phyloP scores from a whole-genome alignment of 92 coral and sea anemone species.

The Micromussa lordhowensis region DNA sequence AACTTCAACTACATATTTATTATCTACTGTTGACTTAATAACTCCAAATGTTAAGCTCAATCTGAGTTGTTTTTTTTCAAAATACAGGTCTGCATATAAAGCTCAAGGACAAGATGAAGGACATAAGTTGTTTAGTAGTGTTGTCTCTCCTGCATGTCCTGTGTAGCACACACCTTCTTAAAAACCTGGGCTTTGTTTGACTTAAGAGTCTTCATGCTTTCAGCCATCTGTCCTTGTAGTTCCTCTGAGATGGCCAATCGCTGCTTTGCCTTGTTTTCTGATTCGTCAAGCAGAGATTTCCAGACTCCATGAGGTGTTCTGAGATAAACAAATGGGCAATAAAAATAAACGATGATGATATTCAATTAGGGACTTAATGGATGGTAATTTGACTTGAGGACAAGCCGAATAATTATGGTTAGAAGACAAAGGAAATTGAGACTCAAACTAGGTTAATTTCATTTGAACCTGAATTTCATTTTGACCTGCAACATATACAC shows the following conservation, averaged over 20 bases:
- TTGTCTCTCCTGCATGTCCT: neutral
- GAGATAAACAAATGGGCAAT: conserved; percentile 1
- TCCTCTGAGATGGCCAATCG: conserved; percentile 82
- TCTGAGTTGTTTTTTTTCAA: too few relatives aligned
- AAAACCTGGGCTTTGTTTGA: conserved; percentile 84
- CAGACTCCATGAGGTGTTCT: conserved; percentile 80
- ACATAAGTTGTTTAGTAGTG: neutral
- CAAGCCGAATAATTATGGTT: too few relatives aligned
- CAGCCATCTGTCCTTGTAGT: conserved; percentile 84
- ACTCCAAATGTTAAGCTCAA: neutral
- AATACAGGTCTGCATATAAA: too few relatives aligned
- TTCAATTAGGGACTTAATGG: neutral
- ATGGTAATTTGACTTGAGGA: neutral
- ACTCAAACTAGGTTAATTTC: too few relatives aligned
- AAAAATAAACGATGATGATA: neutral
- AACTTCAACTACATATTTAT: neutral
- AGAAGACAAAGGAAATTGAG: too few relatives aligned
- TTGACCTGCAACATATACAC: too few relatives aligned
- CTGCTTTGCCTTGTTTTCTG: conserved; percentile 82
- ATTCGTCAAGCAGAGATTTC: conserved; percentile 87
- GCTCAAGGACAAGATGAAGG: neutral
- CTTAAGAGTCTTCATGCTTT: conserved; percentile 83
- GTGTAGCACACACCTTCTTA: conserved; percentile 74
- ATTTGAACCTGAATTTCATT: too few relatives aligned
- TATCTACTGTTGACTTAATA: neutral